A percentile compares a stretch with the other conserved stretches of the same genome.
phyloP scores from a whole-genome alignment of 2,113 vertebrate species.

The Carassius carassius region DNA sequence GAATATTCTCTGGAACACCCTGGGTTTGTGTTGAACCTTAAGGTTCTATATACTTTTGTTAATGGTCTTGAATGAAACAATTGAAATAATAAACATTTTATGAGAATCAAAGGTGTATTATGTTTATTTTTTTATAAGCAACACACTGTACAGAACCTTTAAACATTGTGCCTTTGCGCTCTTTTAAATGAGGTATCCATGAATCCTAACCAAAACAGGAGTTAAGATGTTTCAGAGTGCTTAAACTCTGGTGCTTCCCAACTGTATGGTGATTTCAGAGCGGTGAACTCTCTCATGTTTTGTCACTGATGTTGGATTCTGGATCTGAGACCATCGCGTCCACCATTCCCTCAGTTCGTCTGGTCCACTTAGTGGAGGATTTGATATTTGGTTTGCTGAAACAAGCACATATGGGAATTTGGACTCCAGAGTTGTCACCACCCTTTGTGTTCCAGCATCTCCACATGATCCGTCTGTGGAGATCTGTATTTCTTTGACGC shows the following conservation, averaged over 20 bases:
- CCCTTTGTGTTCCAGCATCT: constrained; percentile 60
- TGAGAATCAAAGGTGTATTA: constrained; percentile 66
- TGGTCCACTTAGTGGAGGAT: constrained; percentile 63
- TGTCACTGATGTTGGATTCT: constrained; percentile 45
- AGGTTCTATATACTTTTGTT: constrained; percentile 80
- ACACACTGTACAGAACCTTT: background rate
- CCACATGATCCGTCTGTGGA: constrained; percentile 31
- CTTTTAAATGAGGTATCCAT: background rate
- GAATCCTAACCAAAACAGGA: background rate
- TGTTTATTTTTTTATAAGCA: constrained; percentile 40
- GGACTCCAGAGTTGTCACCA: constrained; percentile 52
- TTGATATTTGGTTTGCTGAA: constrained; percentile 63
- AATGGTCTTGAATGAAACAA: constrained; percentile 83
- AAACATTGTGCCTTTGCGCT: background rate
- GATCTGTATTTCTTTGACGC: constrained; percentile 3
- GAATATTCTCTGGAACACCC: constrained; percentile 68
- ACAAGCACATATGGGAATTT: constrained; percentile 57
- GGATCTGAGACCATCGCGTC: constrained; percentile 68
- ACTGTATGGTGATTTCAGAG: constrained; percentile 73
- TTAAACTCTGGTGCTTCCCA: constrained; percentile 66
- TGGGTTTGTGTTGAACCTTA: constrained; percentile 69
- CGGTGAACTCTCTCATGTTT: constrained; percentile 65
- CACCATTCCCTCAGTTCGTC: constrained; percentile 74
- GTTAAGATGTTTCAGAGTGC: background rate
- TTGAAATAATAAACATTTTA: constrained; percentile 84